Evolutionary conservation across 2,888 invertebrate species (phyloP), one percentile per base, ranked within the genome.

Genomic region (Chouioia cunea): DNA sequence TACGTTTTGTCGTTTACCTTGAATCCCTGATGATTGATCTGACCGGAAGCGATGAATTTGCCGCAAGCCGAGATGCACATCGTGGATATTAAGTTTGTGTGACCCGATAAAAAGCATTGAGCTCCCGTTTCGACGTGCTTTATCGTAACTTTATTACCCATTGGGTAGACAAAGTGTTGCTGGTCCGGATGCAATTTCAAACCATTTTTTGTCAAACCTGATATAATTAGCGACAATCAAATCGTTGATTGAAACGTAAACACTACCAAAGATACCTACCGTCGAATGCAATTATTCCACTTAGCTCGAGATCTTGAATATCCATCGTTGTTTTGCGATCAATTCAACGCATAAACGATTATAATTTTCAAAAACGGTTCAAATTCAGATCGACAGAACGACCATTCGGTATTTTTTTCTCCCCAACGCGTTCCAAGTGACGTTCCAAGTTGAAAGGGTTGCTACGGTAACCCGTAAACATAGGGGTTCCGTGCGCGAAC

Each of bases 11-110:
- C 3, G 18, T 46, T 18, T 70, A 92, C 92, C 84, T 93, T 94
- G 83, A 96, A 97, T 4, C 97, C 97, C 85, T 95, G 93, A 81
- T 96, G 93, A 81, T 94, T 97, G 48, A 93, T 90, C 86, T 97
- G 96, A 0, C 97, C 97, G 0, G 97, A 96, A 4, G 95, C 97
- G 48, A 97, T 87, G 79, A 90, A 94, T 22, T 91, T 91, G 23
- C 97, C 95, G 77, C 90, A 87, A 0, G 88, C 87, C 12, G 97
- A 97, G 14, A 95, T 84, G 58, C 93, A 92, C 22, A 96, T 87
- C 1, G 93, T 90, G 0, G 94, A 92, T 58, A 96, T 91, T 36
- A 90, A 90, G 83, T 95, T 93, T 0, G 92, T 91, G 79, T 96
- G 96, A 0, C 95, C 95, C 22, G 90, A 89, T 27, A 96, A 88